phyloP scores from a whole-genome alignment of 1,140 invertebrate species.

The Rhopalosiphum padi region DNA sequence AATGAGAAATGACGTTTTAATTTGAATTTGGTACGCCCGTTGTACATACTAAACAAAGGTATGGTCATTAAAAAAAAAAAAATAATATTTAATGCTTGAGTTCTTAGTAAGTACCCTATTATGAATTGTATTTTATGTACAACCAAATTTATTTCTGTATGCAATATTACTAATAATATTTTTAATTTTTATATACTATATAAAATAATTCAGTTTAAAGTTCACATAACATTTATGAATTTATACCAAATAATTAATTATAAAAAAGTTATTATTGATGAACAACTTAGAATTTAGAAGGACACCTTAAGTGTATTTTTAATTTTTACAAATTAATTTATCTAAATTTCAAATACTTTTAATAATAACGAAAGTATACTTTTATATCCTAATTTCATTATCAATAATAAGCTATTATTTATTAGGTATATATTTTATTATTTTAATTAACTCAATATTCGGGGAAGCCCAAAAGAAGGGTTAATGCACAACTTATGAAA shows the following conservation, averaged over 20 bases:
- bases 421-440: no score
- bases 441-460: no score
- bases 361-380: no score
- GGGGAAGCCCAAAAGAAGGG: no score
- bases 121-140: background rate
- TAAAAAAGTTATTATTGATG: background rate
- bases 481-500: no score
- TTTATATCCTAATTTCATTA: no score
- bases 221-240: background rate
- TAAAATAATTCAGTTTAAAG: background rate
- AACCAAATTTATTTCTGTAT: background rate
- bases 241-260: background rate
- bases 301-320: no score
- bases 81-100: background rate
- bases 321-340: no score
- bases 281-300: no score
- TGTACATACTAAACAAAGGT: slow-evolving; percentile 40
- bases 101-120: background rate
- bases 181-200: background rate
- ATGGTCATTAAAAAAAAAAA: slow-evolving; percentile 14
- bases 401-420: no score
- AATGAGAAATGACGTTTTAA: slow-evolving; percentile 48
- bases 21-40: slow-evolving; percentile 39
- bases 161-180: background rate
- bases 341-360: no score